These are phyloP conservation scores for Myiagra hebetior DNA, from an alignment of 2,113 vertebrate genomes.

Conservation along the genomic window DNA sequence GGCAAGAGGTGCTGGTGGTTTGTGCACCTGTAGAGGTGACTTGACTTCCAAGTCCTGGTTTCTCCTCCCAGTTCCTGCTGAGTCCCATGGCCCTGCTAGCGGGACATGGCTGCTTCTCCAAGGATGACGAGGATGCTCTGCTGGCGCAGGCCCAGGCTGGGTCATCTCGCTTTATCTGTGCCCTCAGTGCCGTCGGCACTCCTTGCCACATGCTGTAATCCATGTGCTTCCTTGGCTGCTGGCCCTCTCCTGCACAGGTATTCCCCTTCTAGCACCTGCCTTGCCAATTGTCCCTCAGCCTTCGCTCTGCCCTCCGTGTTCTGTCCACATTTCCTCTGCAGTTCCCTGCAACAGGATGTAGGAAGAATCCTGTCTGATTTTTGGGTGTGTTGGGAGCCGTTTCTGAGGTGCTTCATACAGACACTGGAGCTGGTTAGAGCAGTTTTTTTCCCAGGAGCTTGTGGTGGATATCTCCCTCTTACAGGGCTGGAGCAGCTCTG, in stretches of 20 bases:
- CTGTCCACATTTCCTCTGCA: rapidly evolving
- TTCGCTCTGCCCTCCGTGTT: rapidly evolving
- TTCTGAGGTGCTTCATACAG: not conserved
- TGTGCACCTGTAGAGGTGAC: not conserved
- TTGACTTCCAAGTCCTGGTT: not conserved
- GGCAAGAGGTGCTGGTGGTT: not conserved
- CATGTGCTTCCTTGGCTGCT: not conserved
- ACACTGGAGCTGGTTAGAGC: not conserved
- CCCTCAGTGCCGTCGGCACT: not conserved
- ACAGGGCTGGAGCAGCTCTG: not conserved
- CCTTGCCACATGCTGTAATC: not conserved
- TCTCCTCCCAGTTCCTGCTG: not conserved
- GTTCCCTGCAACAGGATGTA: not conserved
- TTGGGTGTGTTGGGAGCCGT: not conserved
- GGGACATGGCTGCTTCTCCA: not conserved
- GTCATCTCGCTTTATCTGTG: rapidly evolving
- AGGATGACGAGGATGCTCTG: not conserved
- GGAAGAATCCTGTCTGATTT: not conserved
- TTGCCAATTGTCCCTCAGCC: not conserved
- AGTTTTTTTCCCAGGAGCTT: rapidly evolving
- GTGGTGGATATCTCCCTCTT: rapidly evolving
- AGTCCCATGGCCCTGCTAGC: not conserved
- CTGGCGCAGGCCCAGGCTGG: not conserved
- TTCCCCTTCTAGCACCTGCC: not conserved
- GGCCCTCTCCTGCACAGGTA: not conserved